Percentiles rank a stretch among this genome's conserved stretches.
These are phyloP conservation scores for Deladenus siricidicola DNA, from an alignment of 2,888 invertebrate genomes.

Conservation along the genomic window DNA sequence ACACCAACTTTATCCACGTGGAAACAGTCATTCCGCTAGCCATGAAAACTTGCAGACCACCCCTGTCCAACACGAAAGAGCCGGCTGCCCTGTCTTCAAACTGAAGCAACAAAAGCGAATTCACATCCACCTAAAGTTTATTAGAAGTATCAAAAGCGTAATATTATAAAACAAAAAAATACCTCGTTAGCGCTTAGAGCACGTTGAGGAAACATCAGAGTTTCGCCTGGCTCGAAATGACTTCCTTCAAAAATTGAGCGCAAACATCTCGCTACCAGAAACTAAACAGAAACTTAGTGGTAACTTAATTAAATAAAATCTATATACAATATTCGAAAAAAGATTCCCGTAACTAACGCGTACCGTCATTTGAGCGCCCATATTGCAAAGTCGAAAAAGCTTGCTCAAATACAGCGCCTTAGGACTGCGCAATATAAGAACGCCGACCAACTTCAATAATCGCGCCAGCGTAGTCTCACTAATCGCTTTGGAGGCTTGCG, in stretches of 20 bases:
- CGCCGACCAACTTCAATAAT: background rate
- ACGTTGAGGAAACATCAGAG: slow-evolving; percentile 10
- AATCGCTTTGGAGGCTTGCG: background rate
- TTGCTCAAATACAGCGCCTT: slow-evolving; percentile 4
- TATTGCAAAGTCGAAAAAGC: slow-evolving; percentile 6
- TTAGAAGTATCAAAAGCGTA: background rate
- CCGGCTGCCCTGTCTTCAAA: background rate
- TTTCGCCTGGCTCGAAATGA: slow-evolving; percentile 11
- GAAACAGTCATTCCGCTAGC: slow-evolving; percentile 1
- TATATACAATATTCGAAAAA: background rate
- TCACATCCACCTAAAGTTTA: background rate
- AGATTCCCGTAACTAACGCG: background rate
- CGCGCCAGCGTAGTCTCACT: background rate
- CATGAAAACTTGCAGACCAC: background rate
- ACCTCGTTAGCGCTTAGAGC: background rate
- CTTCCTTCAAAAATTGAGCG: background rate
- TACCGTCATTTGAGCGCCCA: slow-evolving; percentile 3
- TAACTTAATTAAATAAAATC: background rate
- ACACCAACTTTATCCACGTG: slow-evolving; percentile 3
- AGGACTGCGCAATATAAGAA: slow-evolving; percentile 1
- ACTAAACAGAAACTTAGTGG: background rate
- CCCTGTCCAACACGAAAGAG: background rate
- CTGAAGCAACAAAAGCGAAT: background rate
- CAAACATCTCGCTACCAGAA: background rate
- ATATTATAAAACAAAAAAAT: background rate